Conservation (phyloP, 2,888 invertebrate species). For the Pachydiplax longipennis region DNA sequence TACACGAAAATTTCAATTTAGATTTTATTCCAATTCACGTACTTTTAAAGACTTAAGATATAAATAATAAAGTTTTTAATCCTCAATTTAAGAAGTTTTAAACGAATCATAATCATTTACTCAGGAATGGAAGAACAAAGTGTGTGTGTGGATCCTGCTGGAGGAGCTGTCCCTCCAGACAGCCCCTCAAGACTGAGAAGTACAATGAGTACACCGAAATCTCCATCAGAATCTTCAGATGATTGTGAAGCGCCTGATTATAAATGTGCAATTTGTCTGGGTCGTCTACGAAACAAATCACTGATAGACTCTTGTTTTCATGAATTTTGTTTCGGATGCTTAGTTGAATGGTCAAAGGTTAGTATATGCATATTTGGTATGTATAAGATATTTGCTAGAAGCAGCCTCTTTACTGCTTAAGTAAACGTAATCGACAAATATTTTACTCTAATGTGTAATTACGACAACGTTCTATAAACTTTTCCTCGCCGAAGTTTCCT, state of each 20-base stretch:
- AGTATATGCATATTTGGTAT: background rate
- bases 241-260: slow-evolving; percentile 76
- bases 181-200: slow-evolving; percentile 1
- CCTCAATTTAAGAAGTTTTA: too few species aligned
- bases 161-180: background rate
- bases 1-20: background rate
- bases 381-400: background rate
- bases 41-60: background rate
- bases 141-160: background rate
- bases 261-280: slow-evolving; percentile 92
- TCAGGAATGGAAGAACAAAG: slow-evolving; percentile 10
- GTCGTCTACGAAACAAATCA: slow-evolving; percentile 84
- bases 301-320: slow-evolving; percentile 93
- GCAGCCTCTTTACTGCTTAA: background rate
- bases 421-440: too few species aligned
- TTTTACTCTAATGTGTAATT: too few species aligned
- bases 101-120: background rate
- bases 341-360: slow-evolving; percentile 89
- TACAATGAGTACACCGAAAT: slow-evolving; percentile 22
- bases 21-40: background rate
- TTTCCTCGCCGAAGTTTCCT: too few species aligned
- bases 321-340: slow-evolving; percentile 92
- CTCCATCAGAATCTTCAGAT: slow-evolving; percentile 53
- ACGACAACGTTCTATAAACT: too few species aligned
- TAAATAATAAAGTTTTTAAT: background rate